phyloP scores from a whole-genome alignment of 2,113 vertebrate genomes.

The Notarius lentiginosus region DNA sequence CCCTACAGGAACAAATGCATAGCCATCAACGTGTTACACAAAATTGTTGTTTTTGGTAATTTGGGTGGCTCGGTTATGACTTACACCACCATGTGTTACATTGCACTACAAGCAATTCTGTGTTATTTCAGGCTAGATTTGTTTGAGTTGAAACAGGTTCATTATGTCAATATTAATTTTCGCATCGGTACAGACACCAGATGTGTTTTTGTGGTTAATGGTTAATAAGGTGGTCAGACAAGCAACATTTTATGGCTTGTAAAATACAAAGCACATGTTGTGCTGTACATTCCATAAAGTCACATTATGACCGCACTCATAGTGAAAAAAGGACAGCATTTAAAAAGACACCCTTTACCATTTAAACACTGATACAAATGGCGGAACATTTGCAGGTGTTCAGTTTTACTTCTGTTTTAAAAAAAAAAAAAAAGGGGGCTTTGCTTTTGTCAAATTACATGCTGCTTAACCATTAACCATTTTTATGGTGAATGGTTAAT shows the following conservation, averaged over 20 bases:
- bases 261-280: background rate
- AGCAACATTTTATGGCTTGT: background rate
- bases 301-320: background rate
- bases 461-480: background rate
- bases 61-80: background rate
- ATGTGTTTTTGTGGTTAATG: too few relatives aligned
- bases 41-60: background rate
- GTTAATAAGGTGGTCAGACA: background rate
- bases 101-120: background rate
- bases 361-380: background rate
- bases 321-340: background rate
- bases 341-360: background rate
- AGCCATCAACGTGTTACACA: background rate
- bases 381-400: background rate
- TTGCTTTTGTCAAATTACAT: background rate
- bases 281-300: background rate
- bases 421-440: background rate
- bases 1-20: background rate
- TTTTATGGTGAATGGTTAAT: too few relatives aligned
- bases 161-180: background rate
- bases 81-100: background rate
- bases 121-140: background rate
- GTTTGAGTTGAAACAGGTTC: too few relatives aligned
- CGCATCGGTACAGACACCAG: background rate
- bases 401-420: background rate